Conservation (phyloP, 2,888 invertebrate species). For the Dysmachus trigonus region DNA sequence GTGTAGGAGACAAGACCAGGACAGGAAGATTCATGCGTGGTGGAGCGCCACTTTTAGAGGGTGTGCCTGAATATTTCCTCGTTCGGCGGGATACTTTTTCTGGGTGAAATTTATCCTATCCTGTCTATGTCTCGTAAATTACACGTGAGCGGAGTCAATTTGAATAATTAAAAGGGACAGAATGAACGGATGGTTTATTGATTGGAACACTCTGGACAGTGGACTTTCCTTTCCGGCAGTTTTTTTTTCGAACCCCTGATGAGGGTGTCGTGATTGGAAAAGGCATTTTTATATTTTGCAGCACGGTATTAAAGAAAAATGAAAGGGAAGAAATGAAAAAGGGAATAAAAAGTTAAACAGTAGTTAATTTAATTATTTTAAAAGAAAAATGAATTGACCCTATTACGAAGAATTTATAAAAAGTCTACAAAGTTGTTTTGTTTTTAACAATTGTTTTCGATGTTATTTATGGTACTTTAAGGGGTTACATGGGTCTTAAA, state of each 20-base stretch:
- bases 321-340: no score
- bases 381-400: no score
- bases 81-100: not conserved
- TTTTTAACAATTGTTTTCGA: no score
- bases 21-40: constrained; percentile 25
- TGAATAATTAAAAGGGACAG: constrained; percentile 36
- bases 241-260: not conserved
- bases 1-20: not conserved
- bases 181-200: not conserved
- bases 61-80: constrained; percentile 20
- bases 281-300: not conserved
- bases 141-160: constrained; percentile 14
- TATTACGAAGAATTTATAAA: no score
- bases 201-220: not conserved
- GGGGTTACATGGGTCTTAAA: no score
- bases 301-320: no score
- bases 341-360: no score
- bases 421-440: no score
- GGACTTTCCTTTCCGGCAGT: not conserved
- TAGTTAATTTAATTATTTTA: no score
- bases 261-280: not conserved
- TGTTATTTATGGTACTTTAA: no score
- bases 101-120: not conserved
- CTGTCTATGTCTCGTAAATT: not conserved
- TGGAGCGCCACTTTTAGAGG: not conserved